These are phyloP conservation scores for Drosophila busckii DNA, from an alignment of 1,140 invertebrate genomes.

Conservation along the genomic window DNA sequence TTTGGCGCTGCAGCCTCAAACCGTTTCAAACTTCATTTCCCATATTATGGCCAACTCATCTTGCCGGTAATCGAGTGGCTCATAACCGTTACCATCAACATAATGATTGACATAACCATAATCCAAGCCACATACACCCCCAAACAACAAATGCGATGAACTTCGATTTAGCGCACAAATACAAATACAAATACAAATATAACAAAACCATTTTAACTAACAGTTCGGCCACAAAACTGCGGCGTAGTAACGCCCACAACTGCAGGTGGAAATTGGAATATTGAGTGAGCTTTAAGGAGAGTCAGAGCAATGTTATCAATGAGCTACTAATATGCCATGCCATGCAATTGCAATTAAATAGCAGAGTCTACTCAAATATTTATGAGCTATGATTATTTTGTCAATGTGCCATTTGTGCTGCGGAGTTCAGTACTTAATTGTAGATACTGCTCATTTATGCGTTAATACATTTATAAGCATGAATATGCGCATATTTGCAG, in stretches of 20 bases:
- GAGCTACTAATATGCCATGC: not conserved
- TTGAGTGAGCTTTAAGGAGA: no score
- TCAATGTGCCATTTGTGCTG: not conserved
- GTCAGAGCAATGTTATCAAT: no score
- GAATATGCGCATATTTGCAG: constrained; percentile 46
- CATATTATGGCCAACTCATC: constrained; percentile 51
- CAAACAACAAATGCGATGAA: constrained; percentile 14
- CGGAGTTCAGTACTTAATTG: no score
- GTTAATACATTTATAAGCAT: constrained; percentile 40
- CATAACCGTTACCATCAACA: constrained; percentile 60
- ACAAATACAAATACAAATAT: no score
- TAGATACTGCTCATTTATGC: not conserved
- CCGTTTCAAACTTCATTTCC: constrained; percentile 45
- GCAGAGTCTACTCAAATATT: not conserved
- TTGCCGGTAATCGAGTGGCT: constrained; percentile 44
- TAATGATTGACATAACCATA: constrained; percentile 62
- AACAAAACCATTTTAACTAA: constrained; percentile 23
- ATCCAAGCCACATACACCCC: constrained; percentile 14
- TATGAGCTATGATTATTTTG: constrained; percentile 15
- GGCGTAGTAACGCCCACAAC: constrained; percentile 4
- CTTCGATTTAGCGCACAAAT: not conserved
- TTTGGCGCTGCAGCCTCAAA: constrained; percentile 13
- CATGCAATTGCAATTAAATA: constrained; percentile 1
- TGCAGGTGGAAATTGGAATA: no score
- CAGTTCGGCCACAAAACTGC: constrained; percentile 23